phyloP scores from a whole-genome alignment of 2,888 invertebrate species.

The Phania funesta region DNA sequence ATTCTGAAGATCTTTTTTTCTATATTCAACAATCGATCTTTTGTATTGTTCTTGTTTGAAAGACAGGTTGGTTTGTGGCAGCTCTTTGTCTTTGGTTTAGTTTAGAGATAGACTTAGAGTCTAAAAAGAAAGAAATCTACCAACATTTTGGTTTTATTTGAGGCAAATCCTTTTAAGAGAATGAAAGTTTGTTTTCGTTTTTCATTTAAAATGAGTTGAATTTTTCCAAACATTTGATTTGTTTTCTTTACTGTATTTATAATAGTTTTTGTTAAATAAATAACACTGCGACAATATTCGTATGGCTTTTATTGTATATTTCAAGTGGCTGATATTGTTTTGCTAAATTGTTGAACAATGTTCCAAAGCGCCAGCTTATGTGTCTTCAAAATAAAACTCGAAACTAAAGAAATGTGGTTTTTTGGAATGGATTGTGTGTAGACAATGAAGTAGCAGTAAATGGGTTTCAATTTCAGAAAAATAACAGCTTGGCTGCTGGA shows the following conservation, averaged over 20 bases:
- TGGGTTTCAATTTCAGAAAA: too few species aligned
- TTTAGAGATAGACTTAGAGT: constrained; percentile 15
- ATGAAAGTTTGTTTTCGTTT: not conserved
- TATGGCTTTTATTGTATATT: constrained; percentile 60
- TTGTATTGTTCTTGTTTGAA: constrained; percentile 32
- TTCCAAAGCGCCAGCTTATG: constrained; percentile 44
- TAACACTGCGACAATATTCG: constrained; percentile 29
- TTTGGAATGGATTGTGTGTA: not conserved
- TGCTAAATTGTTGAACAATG: constrained; percentile 22
- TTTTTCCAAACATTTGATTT: constrained; percentile 7
- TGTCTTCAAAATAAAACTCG: not conserved
- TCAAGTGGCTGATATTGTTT: constrained; percentile 61
- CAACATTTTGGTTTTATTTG: constrained; percentile 21
- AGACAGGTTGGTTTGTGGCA: constrained; percentile 34
- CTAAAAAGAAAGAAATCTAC: not conserved
- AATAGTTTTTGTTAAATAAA: constrained; percentile 6
- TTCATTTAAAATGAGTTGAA: not conserved
- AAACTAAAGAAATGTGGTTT: not conserved
- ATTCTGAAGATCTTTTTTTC: not conserved
- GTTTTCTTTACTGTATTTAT: not conserved
- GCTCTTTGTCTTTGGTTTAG: constrained; percentile 45
- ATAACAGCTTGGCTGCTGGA: too few species aligned
- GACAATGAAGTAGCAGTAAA: too few species aligned
- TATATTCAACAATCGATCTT: constrained; percentile 42
- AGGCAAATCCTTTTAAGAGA: constrained; percentile 3